Base-by-base conservation (phyloP, 37 sponge, comb jelly and placozoan species). In the Theonella swinhoei region DNA sequence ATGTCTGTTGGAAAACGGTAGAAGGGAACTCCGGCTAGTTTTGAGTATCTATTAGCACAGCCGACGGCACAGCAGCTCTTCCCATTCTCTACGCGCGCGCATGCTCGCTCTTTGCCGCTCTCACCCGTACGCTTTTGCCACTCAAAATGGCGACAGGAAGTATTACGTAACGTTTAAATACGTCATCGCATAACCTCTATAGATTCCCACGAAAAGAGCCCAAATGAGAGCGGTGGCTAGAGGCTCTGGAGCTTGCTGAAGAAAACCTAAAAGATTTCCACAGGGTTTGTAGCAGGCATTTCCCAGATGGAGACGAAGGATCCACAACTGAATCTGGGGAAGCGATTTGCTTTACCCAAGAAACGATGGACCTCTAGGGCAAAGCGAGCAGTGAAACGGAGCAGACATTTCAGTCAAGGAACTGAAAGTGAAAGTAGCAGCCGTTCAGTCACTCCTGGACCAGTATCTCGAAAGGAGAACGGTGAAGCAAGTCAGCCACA, bases 301-400 rank as follows among this genome's bases (percentile, higher is more conserved):
- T 80, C 65, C 81, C 64, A 24, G 42, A 65, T 42, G 81, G 68
- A 29, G 76, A 81, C 30, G 73, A 87, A 32, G 65, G 42, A 30
- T 81, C 81, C n/a, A 66, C 68, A 32, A 20, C n/a, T 74, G 26
- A 81, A 35, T 22, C 36, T 74, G 30, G 88, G 77, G 31, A 85
- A 76, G 39, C 35, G 85, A 25, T 84, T 84, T 76, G 76, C 77
- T 25, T 84, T 77, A 39, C 85, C 77, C 2, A 81, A 60, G 35
- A 66, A 83, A 31, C 59, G 42, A 17, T 70, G 61, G 75, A 43
- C 74, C n/a, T 24, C 14, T 23, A 74, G 74, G n/a, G 54, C 26
- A 19, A 74, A 74, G 42, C 35, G 47, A 74, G 42, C 74, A 22
- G 34, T 31, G 61, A 76, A 76, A 76, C 34, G 77, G 35, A 58